phyloP scores from a whole-genome alignment of 2,113 vertebrate species.

The Danionella cerebrum region DNA sequence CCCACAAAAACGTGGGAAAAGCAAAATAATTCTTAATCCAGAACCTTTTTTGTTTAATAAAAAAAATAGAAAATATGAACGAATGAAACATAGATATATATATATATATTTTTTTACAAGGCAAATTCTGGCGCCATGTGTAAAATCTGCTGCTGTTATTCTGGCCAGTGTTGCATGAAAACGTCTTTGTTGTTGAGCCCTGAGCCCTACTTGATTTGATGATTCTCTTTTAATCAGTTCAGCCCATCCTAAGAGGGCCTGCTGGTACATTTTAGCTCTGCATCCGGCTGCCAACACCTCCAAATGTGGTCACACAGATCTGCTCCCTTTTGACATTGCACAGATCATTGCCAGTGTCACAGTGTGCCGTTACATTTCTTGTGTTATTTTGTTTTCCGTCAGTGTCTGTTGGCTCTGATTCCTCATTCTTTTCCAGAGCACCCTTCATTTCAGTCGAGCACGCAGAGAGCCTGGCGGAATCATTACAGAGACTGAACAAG shows the following conservation, averaged over 20 bases:
- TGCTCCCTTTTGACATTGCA: constrained; percentile 10
- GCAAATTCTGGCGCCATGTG: neutral
- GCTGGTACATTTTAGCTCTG: neutral
- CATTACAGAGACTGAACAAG: constrained; percentile 7
- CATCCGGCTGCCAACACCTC: constrained; percentile 5
- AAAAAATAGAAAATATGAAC: too few species aligned
- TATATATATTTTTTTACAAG: too few species aligned
- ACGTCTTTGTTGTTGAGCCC: neutral
- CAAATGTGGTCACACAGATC: constrained; percentile 22
- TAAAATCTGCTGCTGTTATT: neutral
- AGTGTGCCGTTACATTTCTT: constrained; percentile 13
- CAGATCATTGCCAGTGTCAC: constrained; percentile 17
- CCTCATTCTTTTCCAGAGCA: constrained; percentile 11
- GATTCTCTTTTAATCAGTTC: neutral
- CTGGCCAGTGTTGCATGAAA: neutral
- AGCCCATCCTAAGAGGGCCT: neutral
- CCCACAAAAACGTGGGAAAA: too few species aligned
- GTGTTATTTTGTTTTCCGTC: constrained; percentile 7
- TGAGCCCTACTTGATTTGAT: neutral
- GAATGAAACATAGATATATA: too few species aligned
- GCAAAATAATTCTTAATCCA: too few species aligned
- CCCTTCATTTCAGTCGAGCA: constrained; percentile 9
- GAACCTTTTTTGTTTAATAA: too few species aligned
- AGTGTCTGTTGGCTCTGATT: constrained; percentile 11
- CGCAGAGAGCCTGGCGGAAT: neutral